Percentiles rank a stretch among this genome's conserved stretches.
These are phyloP conservation scores for Odobenus rosmarus DNA, from an alignment of 2,113 vertebrate species.

Conservation along the genomic window DNA sequence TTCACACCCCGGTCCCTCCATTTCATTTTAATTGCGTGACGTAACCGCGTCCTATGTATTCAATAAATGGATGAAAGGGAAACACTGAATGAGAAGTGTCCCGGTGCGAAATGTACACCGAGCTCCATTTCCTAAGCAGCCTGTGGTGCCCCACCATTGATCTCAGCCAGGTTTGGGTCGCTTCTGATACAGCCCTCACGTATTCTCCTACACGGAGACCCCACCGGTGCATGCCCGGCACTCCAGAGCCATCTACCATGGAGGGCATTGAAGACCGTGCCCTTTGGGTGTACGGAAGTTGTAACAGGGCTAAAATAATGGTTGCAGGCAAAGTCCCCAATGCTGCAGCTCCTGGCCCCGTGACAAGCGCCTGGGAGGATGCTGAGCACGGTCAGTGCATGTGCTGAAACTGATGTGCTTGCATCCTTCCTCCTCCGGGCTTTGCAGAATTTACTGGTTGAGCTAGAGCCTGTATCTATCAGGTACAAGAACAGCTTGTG, in stretches of 20 bases:
- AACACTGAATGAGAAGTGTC: neutral
- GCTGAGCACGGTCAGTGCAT: neutral
- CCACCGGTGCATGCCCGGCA: fast-evolving
- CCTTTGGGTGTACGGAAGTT: neutral
- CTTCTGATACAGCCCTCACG: too few relatives aligned
- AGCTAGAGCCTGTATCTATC: neutral
- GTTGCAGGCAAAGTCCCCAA: fast-evolving
- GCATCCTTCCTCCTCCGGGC: neutral
- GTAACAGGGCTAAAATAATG: neutral
- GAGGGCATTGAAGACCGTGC: neutral
- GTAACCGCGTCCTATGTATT: slow-evolving; percentile 48
- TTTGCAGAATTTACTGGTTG: neutral
- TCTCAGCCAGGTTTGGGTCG: neutral
- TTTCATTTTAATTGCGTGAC: slow-evolving; percentile 41
- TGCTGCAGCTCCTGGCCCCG: neutral
- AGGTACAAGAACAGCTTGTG: slow-evolving; percentile 74
- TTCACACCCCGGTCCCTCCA: neutral
- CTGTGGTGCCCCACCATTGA: neutral
- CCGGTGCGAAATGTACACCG: neutral
- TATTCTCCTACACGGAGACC: neutral
- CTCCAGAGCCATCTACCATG: neutral
- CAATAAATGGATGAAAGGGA: slow-evolving; percentile 49
- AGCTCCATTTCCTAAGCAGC: neutral
- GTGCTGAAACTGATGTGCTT: neutral
- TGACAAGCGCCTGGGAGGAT: neutral